Conservation (phyloP, 2,888 invertebrate species). For the Dicranocentrus wangi region DNA sequence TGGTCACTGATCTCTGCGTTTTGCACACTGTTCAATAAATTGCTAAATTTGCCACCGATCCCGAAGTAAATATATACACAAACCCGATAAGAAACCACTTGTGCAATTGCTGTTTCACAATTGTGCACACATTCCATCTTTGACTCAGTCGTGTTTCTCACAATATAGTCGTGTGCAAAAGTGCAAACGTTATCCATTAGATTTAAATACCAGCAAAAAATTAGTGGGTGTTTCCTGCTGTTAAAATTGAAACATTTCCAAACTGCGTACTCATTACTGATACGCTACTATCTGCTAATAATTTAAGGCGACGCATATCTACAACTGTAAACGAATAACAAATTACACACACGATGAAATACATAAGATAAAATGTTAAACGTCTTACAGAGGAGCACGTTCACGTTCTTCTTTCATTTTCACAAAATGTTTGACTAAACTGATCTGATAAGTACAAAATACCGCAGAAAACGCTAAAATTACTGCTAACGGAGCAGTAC, state of each 20-base stretch:
- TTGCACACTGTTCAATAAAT: neutral
- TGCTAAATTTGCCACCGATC: too few relatives aligned
- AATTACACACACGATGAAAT: too few relatives aligned
- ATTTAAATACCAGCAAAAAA: neutral
- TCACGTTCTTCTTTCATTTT: slow-evolving; percentile 7
- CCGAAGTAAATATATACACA: too few relatives aligned
- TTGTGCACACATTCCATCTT: too few relatives aligned
- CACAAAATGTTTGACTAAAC: neutral
- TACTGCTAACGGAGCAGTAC: neutral
- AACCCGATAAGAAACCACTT: too few relatives aligned
- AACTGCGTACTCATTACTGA: neutral
- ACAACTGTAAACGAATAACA: too few relatives aligned
- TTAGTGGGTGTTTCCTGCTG: neutral
- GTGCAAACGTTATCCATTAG: neutral
- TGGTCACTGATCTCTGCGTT: neutral
- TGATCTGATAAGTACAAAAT: neutral
- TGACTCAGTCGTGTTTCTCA: too few relatives aligned
- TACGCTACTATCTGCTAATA: too few relatives aligned
- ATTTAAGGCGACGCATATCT: too few relatives aligned
- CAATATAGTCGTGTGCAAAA: too few relatives aligned
- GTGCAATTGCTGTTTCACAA: too few relatives aligned
- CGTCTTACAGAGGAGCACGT: slow-evolving; percentile 15
- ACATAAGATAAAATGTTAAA: too few relatives aligned
- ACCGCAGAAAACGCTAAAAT: neutral
- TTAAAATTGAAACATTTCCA: neutral